Evolutionary conservation across 2,113 vertebrate genomes (phyloP).

Genomic region (Hiodon alosoides): DNA sequence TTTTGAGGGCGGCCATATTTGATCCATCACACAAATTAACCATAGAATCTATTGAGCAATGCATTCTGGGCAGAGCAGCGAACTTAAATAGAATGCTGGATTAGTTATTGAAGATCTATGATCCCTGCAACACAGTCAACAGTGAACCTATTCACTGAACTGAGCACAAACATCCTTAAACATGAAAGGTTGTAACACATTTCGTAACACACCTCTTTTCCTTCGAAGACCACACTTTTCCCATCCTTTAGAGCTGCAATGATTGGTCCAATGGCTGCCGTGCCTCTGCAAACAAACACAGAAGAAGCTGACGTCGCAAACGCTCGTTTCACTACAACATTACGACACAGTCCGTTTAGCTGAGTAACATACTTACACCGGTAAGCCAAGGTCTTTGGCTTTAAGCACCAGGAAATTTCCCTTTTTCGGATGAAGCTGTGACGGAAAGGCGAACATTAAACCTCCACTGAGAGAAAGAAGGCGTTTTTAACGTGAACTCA

Average conservation of each 20-base stretch:
- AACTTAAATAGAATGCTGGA: no score
- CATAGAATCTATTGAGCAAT: no score
- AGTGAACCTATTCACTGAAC: no score
- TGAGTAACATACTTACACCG: conserved; percentile 73
- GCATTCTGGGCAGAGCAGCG: no score
- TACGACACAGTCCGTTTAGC: fast-evolving
- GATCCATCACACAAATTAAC: no score
- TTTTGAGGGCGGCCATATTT: no score
- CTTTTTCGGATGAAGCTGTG: conserved; percentile 70
- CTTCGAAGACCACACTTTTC: conserved; percentile 68
- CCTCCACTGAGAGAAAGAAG: no score
- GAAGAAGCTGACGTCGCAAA: background rate
- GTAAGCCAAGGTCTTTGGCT: conserved; percentile 81
- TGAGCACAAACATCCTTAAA: no score
- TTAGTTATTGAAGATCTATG: no score
- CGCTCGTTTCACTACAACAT: background rate
- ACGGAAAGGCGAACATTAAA: background rate
- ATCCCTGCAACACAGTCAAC: no score
- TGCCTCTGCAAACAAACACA: conserved; percentile 66
- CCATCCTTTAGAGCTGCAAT: conserved; percentile 77
- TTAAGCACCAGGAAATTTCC: conserved; percentile 81
- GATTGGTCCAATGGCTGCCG: conserved; percentile 80
- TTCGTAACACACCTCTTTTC: conserved; percentile 70
- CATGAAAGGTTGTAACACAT: background rate
- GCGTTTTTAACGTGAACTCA: no score